These are phyloP conservation scores for Drosophila bocqueti DNA, from an alignment of 1,140 invertebrate species.

Conservation along the genomic window DNA sequence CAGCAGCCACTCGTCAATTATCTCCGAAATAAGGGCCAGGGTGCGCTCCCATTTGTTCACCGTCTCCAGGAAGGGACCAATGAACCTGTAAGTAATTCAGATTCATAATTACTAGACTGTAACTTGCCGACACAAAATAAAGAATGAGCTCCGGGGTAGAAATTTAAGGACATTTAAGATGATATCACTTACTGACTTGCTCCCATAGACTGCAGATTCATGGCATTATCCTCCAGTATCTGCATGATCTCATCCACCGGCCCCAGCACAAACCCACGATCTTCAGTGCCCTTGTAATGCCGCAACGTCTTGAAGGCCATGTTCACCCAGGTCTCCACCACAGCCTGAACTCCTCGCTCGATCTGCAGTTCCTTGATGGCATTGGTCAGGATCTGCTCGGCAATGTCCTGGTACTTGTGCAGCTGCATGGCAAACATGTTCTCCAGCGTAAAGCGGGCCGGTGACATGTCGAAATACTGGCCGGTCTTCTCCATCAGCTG, in stretches of 20 bases:
- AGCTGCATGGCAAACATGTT: slow-evolving; percentile 97
- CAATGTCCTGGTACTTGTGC: slow-evolving; percentile 92
- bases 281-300: slow-evolving; percentile 87
- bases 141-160: too few relatives aligned
- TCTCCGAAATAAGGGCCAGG: slow-evolving; percentile 92
- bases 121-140: not conserved
- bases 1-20: slow-evolving; percentile 93
- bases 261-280: slow-evolving; percentile 90
- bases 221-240: slow-evolving; percentile 93
- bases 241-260: slow-evolving; percentile 92
- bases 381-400: slow-evolving; percentile 93
- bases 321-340: slow-evolving; percentile 90
- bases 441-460: slow-evolving; percentile 93
- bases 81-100: slow-evolving; percentile 87
- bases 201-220: slow-evolving; percentile 96
- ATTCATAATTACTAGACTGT: not conserved
- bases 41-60: slow-evolving; percentile 94
- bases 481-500: slow-evolving; percentile 94
- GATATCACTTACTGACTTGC: slow-evolving; percentile 92
- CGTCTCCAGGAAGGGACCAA: slow-evolving; percentile 92
- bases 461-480: slow-evolving; percentile 93
- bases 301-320: slow-evolving; percentile 90
- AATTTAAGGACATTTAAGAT: not conserved
- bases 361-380: slow-evolving; percentile 95
- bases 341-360: slow-evolving; percentile 93